These are phyloP conservation scores for Apistogramma diplotaenia DNA, from an alignment of 2,113 vertebrate species.

Conservation along the genomic window DNA sequence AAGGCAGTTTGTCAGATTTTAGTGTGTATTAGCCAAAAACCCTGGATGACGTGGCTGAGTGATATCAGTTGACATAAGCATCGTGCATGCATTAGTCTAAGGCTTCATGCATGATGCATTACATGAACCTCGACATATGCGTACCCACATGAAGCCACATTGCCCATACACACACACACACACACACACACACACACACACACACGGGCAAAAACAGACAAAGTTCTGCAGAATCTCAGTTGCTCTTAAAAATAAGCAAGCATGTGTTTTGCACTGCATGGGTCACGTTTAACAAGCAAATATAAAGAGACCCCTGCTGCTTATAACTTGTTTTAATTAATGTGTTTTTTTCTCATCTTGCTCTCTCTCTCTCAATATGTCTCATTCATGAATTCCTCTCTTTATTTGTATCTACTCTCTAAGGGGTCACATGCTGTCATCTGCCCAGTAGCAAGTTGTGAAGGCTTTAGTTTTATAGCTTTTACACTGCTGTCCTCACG, in stretches of 20 bases:
- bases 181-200: no score
- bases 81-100: not conserved
- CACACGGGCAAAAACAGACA: not conserved
- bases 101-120: not conserved
- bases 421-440: conserved; percentile 42
- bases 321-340: conserved; percentile 52
- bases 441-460: conserved; percentile 52
- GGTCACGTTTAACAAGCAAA: conserved; percentile 56
- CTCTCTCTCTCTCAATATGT: not conserved
- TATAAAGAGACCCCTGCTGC: conserved; percentile 56
- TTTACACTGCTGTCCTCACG: conserved; percentile 28
- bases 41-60: not conserved
- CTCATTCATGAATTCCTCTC: not conserved
- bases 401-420: conserved; percentile 15
- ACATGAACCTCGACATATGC: not conserved
- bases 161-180: not conserved
- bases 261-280: conserved; percentile 39
- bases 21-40: not conserved
- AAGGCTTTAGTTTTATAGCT: conserved; percentile 28
- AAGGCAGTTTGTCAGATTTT: no score
- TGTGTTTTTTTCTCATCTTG: conserved; percentile 12
- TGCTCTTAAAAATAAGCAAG: conserved; percentile 14
- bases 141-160: not conserved
- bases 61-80: not conserved
- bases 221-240: conserved; percentile 16